Percentiles rank a stretch among this genome's conserved stretches.
Conservation (phyloP, 2,113 vertebrate species). For the Gasterosteus aculeatus region DNA sequence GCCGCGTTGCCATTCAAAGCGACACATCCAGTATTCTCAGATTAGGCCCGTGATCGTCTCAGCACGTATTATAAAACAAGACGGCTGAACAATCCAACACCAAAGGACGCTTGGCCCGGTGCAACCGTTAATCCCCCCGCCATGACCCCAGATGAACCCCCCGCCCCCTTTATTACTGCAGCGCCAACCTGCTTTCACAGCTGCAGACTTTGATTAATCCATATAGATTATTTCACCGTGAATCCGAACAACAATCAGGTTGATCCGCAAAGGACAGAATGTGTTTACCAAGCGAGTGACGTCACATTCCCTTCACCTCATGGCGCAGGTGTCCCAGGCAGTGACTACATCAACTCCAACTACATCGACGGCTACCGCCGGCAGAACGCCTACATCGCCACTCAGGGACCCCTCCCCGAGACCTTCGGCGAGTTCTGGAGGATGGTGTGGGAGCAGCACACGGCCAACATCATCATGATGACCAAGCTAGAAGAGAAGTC, state of each 20-base stretch:
- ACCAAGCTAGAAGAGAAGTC: constrained; percentile 97
- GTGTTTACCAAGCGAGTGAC: not conserved
- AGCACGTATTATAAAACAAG: constrained; percentile 75
- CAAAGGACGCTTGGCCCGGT: constrained; percentile 51
- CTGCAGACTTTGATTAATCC: constrained; percentile 58
- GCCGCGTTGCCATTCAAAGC: constrained; percentile 72
- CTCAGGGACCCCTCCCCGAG: constrained; percentile 95
- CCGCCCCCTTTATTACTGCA: constrained; percentile 59
- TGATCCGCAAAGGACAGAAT: constrained; percentile 34
- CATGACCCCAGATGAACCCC: constrained; percentile 61
- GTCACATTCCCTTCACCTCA: not conserved
- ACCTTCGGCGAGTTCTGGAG: constrained; percentile 99
- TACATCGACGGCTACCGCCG: constrained; percentile 98
- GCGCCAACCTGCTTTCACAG: constrained; percentile 58
- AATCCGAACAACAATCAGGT: constrained; percentile 42
- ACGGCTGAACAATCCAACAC: constrained; percentile 69
- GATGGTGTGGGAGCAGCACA: constrained; percentile 98
- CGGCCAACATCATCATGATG: constrained; percentile 98
- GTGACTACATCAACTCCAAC: constrained; percentile 98
- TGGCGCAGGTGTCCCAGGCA: constrained; percentile 90
- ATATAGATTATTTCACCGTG: constrained; percentile 32
- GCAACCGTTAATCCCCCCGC: constrained; percentile 62
- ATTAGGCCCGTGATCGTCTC: constrained; percentile 75
- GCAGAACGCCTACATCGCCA: constrained; percentile 98
- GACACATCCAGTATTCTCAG: constrained; percentile 69